Conservation (phyloP, 2,797 vertebrate species). For the Pogonophryne albipinna region DNA sequence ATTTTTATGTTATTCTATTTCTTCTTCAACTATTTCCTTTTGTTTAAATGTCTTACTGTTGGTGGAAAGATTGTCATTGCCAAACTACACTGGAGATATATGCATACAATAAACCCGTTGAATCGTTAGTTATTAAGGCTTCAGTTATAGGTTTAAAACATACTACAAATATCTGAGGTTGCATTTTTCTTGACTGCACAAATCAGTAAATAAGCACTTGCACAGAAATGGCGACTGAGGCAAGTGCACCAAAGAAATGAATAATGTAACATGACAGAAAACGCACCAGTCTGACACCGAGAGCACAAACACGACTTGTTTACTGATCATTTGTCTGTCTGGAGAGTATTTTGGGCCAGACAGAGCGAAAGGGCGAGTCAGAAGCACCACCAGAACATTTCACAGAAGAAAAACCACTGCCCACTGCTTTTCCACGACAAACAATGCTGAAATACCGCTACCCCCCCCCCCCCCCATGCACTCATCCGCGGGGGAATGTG, state of each 20-base stretch:
- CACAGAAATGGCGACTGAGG: conserved; percentile 47
- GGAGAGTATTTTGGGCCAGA: conserved; percentile 48
- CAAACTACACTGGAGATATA: too few relatives aligned
- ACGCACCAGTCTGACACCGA: conserved; percentile 62
- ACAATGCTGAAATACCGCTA: conserved; percentile 1
- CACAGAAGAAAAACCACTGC: conserved; percentile 3
- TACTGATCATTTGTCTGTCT: conserved; percentile 55
- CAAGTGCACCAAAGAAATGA: conserved; percentile 42
- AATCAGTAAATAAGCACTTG: conserved; percentile 12
- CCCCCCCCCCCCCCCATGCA: not conserved
- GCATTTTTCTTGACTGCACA: conserved; percentile 20
- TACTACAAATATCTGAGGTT: conserved; percentile 20
- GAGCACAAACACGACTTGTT: conserved; percentile 45
- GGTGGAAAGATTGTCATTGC: too few relatives aligned
- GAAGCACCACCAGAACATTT: conserved; percentile 35
- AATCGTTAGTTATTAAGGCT: conserved; percentile 1
- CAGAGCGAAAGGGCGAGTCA: conserved; percentile 48
- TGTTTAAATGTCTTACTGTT: too few relatives aligned
- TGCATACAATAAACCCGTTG: too few relatives aligned
- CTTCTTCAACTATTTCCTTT: too few relatives aligned
- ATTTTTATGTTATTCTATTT: too few relatives aligned
- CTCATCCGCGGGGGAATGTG: conserved; percentile 67
- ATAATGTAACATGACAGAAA: conserved; percentile 51
- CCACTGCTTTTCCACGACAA: conserved; percentile 27
- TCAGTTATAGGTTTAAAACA: not conserved